phyloP scores from a whole-genome alignment of 1,140 invertebrate species.

The Zaprionus vittiger region DNA sequence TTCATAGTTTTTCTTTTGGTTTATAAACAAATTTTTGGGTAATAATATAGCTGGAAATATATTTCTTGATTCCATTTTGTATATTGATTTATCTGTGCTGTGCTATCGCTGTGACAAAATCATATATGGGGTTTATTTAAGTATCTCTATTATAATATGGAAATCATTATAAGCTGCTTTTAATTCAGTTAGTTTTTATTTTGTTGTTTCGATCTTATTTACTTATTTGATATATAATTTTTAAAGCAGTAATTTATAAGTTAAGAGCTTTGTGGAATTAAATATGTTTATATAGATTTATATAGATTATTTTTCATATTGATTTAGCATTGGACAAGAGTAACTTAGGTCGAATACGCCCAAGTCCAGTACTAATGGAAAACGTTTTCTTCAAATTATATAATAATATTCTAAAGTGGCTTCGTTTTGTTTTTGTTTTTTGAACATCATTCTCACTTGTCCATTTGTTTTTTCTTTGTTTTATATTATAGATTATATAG shows the following conservation, averaged over 20 bases:
- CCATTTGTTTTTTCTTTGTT: slow-evolving; percentile 27
- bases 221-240: slow-evolving; percentile 28
- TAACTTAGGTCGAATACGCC: slow-evolving; percentile 12
- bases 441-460: slow-evolving; percentile 54
- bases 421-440: slow-evolving; percentile 21
- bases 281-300: slow-evolving; percentile 1
- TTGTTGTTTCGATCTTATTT: slow-evolving; percentile 12
- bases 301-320: slow-evolving; percentile 37
- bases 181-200: slow-evolving; percentile 19
- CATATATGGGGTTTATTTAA: slow-evolving; percentile 6
- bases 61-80: slow-evolving; percentile 15
- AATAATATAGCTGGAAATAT: slow-evolving; percentile 3
- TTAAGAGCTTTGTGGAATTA: slow-evolving; percentile 9
- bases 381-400: slow-evolving; percentile 19
- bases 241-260: slow-evolving; percentile 24
- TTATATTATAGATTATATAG: slow-evolving; percentile 17
- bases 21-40: slow-evolving; percentile 36
- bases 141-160: slow-evolving; percentile 27
- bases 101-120: slow-evolving; percentile 47
- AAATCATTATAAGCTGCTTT: slow-evolving; percentile 35
- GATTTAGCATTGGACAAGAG: slow-evolving; percentile 25
- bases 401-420: slow-evolving; percentile 15
- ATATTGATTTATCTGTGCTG: slow-evolving; percentile 40
- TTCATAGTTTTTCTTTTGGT: slow-evolving; percentile 17
- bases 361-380: slow-evolving; percentile 37